Conservation (phyloP, 2,888 invertebrate species). For the Julus scandinavius region DNA sequence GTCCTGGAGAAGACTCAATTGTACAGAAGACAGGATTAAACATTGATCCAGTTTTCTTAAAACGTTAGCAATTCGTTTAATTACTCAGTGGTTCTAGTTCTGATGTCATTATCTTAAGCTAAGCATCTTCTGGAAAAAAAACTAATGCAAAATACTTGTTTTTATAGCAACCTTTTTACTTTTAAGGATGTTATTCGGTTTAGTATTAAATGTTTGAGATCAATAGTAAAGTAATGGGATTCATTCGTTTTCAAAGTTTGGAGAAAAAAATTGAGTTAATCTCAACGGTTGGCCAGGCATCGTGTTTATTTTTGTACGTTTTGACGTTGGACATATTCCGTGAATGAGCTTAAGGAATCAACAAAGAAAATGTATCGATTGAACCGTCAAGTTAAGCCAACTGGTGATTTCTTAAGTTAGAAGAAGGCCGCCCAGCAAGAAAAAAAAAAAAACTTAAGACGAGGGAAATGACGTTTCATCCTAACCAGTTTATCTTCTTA, state of each 20-base stretch:
- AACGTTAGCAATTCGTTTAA: no score
- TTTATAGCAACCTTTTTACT: no score
- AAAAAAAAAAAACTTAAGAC: background rate
- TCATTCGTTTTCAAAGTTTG: background rate
- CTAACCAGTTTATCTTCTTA: slow-evolving; percentile 18
- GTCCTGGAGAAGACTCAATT: no score
- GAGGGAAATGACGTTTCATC: background rate
- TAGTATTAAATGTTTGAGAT: no score
- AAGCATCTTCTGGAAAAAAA: no score
- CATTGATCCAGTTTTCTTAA: no score
- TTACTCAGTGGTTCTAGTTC: no score
- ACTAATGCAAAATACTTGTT: no score
- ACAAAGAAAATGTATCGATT: slow-evolving; percentile 18
- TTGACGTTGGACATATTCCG: background rate
- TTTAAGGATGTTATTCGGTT: no score
- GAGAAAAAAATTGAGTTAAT: background rate
- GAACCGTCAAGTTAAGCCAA: background rate
- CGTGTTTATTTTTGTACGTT: slow-evolving; percentile 10
- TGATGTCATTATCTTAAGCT: no score
- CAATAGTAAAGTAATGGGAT: background rate
- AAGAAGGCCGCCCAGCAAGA: background rate
- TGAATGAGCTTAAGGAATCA: slow-evolving; percentile 10
- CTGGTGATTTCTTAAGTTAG: background rate
- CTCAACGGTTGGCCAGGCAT: background rate
- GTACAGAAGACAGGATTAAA: no score